These are phyloP conservation scores for Trichechus manatus DNA, from an alignment of 2,113 vertebrate species.

Conservation along the genomic window DNA sequence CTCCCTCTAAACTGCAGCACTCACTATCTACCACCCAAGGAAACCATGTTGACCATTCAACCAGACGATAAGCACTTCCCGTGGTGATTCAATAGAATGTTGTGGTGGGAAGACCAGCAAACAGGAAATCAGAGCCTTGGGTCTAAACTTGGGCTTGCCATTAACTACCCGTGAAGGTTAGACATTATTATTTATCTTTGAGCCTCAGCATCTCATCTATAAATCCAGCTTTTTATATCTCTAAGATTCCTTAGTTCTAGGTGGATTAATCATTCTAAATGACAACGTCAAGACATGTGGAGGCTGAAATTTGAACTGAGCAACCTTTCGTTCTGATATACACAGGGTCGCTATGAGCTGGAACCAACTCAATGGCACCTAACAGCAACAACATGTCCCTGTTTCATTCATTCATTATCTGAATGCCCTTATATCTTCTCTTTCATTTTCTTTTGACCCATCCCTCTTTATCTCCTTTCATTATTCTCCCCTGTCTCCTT, in stretches of 20 bases:
- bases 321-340: too few relatives aligned
- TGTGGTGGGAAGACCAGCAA: not conserved
- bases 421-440: not conserved
- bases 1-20: not conserved
- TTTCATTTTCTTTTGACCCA: not conserved
- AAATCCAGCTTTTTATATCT: not conserved
- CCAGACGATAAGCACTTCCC: not conserved
- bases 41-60: not conserved
- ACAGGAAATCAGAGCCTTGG: not conserved
- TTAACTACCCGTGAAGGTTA: not conserved
- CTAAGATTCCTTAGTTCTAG: not conserved
- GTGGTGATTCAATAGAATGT: not conserved
- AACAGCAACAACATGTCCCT: not conserved
- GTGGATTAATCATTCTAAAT: not conserved
- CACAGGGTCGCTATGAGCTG: too few relatives aligned
- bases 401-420: not conserved
- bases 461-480: not conserved
- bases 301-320: not conserved
- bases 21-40: not conserved
- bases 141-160: not conserved
- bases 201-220: slow-evolving; percentile 6
- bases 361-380: too few relatives aligned
- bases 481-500: not conserved
- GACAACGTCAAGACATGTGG: not conserved
- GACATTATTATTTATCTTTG: not conserved